Conservation (phyloP, 2,113 vertebrate species). For the Mus musculus region GRCm39 chr1:129363001-129363500, state of each 20-base stretch:
- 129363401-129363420: neutral
- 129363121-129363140: neutral
- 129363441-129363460: slow-evolving; percentile 31
- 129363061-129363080: neutral
- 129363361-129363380: too few relatives aligned
- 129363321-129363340: neutral
- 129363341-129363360: neutral
- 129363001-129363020: neutral
- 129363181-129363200: too few relatives aligned
- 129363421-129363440: neutral
- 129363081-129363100: neutral
- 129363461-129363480: neutral
- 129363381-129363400: neutral
- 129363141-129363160: neutral
- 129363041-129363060: neutral
- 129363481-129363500: slow-evolving; percentile 15
- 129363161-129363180: too few relatives aligned
- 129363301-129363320: neutral
- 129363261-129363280: neutral
- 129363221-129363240: neutral
- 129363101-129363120: neutral
- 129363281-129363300: neutral
- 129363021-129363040: neutral
- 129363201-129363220: neutral
- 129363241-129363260: neutral